A percentile compares a stretch with the other conserved stretches of the same genome.
These are phyloP conservation scores for Acanthococcus lagerstroemiae DNA, from an alignment of 2,888 invertebrate genomes.

Conservation along the genomic window DNA sequence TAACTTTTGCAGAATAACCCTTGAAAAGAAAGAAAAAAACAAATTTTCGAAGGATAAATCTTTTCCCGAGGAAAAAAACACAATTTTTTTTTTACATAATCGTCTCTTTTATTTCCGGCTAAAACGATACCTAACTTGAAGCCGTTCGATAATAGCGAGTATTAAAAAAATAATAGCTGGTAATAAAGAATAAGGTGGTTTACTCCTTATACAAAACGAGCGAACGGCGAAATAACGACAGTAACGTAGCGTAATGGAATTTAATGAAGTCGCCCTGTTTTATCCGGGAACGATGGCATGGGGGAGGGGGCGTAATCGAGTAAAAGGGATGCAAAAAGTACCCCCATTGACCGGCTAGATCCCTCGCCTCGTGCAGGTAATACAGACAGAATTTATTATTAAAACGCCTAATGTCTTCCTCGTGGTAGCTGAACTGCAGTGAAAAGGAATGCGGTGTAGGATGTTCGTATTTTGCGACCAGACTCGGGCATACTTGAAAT, in stretches of 20 bases:
- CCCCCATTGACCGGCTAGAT: constrained; percentile 7
- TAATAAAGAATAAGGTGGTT: too few species aligned
- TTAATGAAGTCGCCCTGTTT: constrained; percentile 22
- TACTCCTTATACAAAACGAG: too few species aligned
- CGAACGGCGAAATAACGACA: constrained; percentile 11
- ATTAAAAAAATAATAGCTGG: too few species aligned
- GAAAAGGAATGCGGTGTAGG: neutral
- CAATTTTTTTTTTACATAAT: neutral
- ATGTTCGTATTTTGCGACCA: too few species aligned
- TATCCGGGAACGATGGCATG: constrained; percentile 11
- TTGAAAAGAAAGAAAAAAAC: too few species aligned
- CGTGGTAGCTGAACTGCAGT: neutral
- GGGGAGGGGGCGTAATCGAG: neutral
- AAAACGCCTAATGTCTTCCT: constrained; percentile 1
- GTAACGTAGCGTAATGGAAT: constrained; percentile 24
- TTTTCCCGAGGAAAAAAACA: neutral
- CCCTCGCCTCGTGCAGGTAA: neutral
- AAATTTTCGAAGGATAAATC: neutral
- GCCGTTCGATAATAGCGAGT: too few species aligned
- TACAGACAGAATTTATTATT: constrained; percentile 21
- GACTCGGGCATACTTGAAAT: too few species aligned
- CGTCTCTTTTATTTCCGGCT: neutral
- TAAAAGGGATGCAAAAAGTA: neutral
- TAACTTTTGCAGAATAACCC: neutral
- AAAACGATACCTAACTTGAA: too few species aligned